Evolutionary conservation across 2,113 vertebrate species (phyloP).

Genomic region (Spilogale gracilis): DNA sequence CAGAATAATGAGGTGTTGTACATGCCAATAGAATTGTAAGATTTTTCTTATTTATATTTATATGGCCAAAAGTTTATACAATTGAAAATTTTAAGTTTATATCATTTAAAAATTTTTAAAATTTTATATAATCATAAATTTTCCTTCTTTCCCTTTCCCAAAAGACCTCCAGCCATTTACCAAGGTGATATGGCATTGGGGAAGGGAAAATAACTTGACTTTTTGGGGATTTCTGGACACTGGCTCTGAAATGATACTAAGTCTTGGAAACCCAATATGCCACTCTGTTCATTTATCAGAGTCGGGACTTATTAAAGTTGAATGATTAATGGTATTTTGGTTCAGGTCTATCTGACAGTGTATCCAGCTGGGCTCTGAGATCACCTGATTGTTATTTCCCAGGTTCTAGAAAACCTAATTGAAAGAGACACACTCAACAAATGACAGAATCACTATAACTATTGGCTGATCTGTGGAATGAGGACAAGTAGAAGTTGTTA

Average conservation of each 20-base stretch:
- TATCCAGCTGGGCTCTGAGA: background rate
- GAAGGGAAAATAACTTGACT: background rate
- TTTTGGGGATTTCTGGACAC: background rate
- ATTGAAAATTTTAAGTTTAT: background rate
- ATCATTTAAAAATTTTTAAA: background rate
- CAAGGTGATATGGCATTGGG: background rate
- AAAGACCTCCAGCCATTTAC: background rate
- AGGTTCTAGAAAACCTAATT: background rate
- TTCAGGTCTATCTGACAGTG: background rate
- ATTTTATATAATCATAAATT: background rate
- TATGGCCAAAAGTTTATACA: background rate
- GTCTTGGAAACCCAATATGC: background rate
- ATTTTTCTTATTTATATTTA: background rate
- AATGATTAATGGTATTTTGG: conserved; percentile 18
- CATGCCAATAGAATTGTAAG: background rate
- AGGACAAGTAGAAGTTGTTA: background rate
- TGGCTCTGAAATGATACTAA: background rate
- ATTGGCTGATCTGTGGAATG: background rate
- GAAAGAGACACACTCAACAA: background rate
- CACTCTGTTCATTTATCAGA: background rate
- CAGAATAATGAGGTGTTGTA: background rate
- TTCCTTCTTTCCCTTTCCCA: background rate
- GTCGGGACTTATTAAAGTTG: background rate
- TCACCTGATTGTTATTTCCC: background rate
- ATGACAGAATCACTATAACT: background rate